Percentiles rank a stretch among this genome's conserved stretches.
Evolutionary conservation across 2,797 vertebrate genomes (phyloP).

Genomic region (Arremon aurantiirostris): DNA sequence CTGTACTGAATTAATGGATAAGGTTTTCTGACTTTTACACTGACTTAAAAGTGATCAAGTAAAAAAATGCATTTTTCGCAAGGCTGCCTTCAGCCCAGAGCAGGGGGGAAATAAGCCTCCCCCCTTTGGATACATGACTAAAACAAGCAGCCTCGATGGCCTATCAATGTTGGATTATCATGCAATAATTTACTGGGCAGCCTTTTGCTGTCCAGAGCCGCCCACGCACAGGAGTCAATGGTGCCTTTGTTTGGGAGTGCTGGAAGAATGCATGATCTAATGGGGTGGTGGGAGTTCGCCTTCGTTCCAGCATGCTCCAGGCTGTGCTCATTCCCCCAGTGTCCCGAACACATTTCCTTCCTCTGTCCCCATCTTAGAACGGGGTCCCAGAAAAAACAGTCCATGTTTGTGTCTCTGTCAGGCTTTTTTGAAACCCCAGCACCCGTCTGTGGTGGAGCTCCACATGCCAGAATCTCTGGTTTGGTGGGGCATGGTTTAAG

Average conservation of each 20-base stretch:
- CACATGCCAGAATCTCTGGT: not conserved
- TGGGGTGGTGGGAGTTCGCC: constrained; percentile 78
- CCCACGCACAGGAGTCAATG: constrained; percentile 84
- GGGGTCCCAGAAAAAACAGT: not conserved
- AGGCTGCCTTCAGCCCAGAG: not conserved
- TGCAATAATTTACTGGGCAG: constrained; percentile 53
- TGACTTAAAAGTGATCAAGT: not conserved
- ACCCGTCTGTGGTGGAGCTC: not conserved
- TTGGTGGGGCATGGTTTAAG: not conserved
- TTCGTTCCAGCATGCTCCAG: constrained; percentile 54
- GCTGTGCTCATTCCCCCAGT: constrained; percentile 61
- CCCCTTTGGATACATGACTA: not conserved
- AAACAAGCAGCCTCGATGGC: constrained; percentile 28
- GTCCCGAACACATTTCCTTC: constrained; percentile 41
- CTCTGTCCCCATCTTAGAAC: not conserved
- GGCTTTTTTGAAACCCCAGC: not conserved
- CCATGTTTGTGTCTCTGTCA: not conserved
- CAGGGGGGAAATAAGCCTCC: not conserved
- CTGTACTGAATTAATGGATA: not conserved
- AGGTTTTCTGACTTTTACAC: not conserved
- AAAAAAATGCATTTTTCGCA: not conserved
- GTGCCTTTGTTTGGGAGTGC: constrained; percentile 78
- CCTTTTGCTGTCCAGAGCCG: constrained; percentile 46
- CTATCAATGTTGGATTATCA: constrained; percentile 44
- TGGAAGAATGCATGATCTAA: constrained; percentile 87